A percentile compares a stretch with the other conserved stretches of the same genome.
Conservation (phyloP, 2,113 vertebrate species). For the Leiothrix lutea region DNA sequence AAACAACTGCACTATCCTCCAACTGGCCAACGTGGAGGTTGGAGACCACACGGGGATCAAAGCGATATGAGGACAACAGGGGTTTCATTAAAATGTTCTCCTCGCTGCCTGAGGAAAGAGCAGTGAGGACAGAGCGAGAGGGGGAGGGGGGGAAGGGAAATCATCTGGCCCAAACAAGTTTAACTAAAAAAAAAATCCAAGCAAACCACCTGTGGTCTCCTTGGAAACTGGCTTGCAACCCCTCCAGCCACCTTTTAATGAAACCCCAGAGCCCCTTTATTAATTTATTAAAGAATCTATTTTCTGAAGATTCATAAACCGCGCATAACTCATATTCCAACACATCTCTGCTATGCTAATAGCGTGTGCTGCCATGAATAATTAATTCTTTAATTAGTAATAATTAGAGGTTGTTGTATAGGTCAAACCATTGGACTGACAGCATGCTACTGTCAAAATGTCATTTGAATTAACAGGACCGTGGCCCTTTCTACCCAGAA, state of each 20-base stretch:
- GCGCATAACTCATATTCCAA: constrained; percentile 81
- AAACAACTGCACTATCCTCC: constrained; percentile 69
- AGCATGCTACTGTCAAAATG: constrained; percentile 77
- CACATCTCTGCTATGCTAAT: constrained; percentile 85
- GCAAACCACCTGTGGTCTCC: constrained; percentile 92
- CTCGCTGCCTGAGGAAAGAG: constrained; percentile 83
- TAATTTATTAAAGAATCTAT: constrained; percentile 92
- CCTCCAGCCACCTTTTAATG: constrained; percentile 97
- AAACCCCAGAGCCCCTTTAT: constrained; percentile 92
- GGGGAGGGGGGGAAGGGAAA: constrained; percentile 77
- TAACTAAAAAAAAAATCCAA: constrained; percentile 81
- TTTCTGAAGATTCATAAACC: constrained; percentile 90
- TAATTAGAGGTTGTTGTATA: constrained; percentile 84
- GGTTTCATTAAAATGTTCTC: constrained; percentile 90
- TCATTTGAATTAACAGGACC: constrained; percentile 69
- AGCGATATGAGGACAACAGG: constrained; percentile 87
- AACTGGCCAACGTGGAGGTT: constrained; percentile 76
- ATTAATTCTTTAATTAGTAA: constrained; percentile 90
- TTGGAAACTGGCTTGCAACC: constrained; percentile 86
- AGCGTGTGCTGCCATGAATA: constrained; percentile 78
- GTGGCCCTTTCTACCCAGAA: constrained; percentile 16
- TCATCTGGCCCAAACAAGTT: constrained; percentile 90
- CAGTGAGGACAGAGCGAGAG: constrained; percentile 77
- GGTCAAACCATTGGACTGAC: constrained; percentile 81
- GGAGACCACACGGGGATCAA: constrained; percentile 84